Base-by-base conservation (phyloP, 2,113 vertebrate species). In the Atherinomorus stipes region DNA sequence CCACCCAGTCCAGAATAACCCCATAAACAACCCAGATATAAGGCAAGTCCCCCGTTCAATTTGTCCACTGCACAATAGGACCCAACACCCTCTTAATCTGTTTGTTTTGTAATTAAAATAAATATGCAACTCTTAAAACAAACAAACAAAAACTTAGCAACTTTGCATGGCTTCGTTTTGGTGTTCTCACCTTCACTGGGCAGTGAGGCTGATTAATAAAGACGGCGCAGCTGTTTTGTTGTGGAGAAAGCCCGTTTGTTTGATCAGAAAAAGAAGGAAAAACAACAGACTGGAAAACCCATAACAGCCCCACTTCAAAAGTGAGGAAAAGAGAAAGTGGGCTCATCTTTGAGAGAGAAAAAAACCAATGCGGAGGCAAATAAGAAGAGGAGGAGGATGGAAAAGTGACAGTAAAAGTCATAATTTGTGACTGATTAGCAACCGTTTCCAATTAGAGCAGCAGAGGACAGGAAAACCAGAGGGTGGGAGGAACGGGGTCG, bases 381-480 rank as follows among this genome's bases (percentile, higher is more conserved):
- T n/a, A 57, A 47, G 42, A 54, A 44, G 53, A 56, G 51, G 37
- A 69, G 47, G 63, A 76, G 76, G 72, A 75, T 7, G 76, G 62
- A 85, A 77, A 80, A 81, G 88, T 77, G 86, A 88, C 83, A 88
- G 82, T 68, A 64, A 85, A 88, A 84, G 70, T 88, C 76, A 76
- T 76, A 81, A 88, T 89, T 91, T 89, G 85, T 83, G 84, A 83
- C 81, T 89, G 90, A 93, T 92, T 93, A 93, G 84, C 79, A 91
- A 92, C 81, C 76, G 60, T 91, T 92, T 93, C 85, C 83, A 94
- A 90, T 92, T 89, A 91, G 83, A 86, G 78, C 26, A 72, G 64
- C 53, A 67, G 71, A 83, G 70, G 85, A 84, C 71, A 78, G 77
- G 64, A 85, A 81, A 86, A 82, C 51, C 63, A 84, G 52, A 83